Evolutionary conservation across 1,140 invertebrate species (phyloP).

Genomic region (Asobara japonica): DNA sequence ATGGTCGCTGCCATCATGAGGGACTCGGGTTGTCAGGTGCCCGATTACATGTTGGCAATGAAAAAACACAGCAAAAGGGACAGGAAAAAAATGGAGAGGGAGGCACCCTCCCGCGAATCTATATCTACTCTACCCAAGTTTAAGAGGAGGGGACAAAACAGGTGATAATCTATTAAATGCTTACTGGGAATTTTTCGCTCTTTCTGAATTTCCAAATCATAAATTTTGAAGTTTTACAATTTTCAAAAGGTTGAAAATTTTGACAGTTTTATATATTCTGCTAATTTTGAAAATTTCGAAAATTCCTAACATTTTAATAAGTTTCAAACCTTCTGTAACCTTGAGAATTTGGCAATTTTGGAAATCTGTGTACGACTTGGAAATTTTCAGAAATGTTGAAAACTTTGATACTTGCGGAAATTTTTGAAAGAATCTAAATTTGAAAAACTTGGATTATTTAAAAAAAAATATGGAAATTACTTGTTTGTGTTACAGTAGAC

Average conservation of each 20-base stretch:
- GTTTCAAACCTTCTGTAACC: too few relatives aligned
- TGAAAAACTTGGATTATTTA: too few relatives aligned
- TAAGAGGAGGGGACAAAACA: slow-evolving; percentile 39
- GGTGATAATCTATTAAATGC: not conserved
- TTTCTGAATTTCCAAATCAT: not conserved
- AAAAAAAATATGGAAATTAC: too few relatives aligned
- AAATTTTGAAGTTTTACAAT: too few relatives aligned
- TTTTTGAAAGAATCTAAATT: too few relatives aligned
- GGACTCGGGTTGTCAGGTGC: slow-evolving; percentile 89
- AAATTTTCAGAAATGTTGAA: too few relatives aligned
- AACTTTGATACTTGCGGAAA: too few relatives aligned
- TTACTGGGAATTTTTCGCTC: not conserved
- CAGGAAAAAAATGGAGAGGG: slow-evolving; percentile 69
- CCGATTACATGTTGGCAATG: slow-evolving; percentile 87
- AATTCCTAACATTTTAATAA: too few relatives aligned
- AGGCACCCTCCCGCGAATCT: slow-evolving; percentile 70
- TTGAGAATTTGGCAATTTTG: too few relatives aligned
- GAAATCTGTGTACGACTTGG: too few relatives aligned
- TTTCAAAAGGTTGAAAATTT: too few relatives aligned
- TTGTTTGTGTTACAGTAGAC: not conserved
- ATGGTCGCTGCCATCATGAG: slow-evolving; percentile 89
- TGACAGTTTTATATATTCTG: too few relatives aligned
- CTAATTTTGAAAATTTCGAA: not conserved
- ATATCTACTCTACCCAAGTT: slow-evolving; percentile 71
- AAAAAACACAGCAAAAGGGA: slow-evolving; percentile 78